Base-by-base conservation (phyloP, 2,888 invertebrate species). In the Hypomecis punctinalis region DNA sequence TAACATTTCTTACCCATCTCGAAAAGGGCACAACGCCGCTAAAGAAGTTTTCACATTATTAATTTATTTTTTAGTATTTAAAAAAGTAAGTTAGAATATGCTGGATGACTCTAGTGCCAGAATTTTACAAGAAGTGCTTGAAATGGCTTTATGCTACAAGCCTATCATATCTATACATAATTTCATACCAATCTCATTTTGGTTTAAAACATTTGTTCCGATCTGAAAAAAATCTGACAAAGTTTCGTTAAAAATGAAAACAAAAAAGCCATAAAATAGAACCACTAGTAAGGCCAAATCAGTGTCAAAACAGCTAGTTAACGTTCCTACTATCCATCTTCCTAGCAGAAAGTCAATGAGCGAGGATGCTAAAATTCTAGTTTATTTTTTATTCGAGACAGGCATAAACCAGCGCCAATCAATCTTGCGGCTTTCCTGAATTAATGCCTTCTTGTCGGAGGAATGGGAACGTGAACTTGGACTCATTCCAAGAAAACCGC, bases 341-440 rank as follows among this genome's bases (percentile, higher is more conserved):
- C 46, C 40, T 62, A 60, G 69, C 70, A 62, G 73, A 71, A 76
- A 75, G 76, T 74, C 78, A 78, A 76, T 75, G 73, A 79, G 73
- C 61, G 63, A 67, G 57, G 62, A 63, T 61, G 63, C 68, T 70
- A 74, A 71, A 77, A 69, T 70, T 59, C 70, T 70, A 69, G 67
- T 70, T 64, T 52, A 56, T 67, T 73, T 72, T 73, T 71, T 69
- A 69, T 71, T 70, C 67, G 63, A 68, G 73, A 66, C 68, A 69
- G 68, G 63, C 65, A 66, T 65, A 65, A 73, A 69, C 62, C 68
- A 63, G 63, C 62, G 69, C 68, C 73, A 67, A 73, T 73, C 73
- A 71, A 73, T 73, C 72, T 73, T 69, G 73, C 54, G 71, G 73
- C 61, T 60, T 56, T 39, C 61, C 69, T 63, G 69, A 67, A 70